Conservation (phyloP, 2,113 vertebrate genomes). For the Dasypus novemcinctus region DNA sequence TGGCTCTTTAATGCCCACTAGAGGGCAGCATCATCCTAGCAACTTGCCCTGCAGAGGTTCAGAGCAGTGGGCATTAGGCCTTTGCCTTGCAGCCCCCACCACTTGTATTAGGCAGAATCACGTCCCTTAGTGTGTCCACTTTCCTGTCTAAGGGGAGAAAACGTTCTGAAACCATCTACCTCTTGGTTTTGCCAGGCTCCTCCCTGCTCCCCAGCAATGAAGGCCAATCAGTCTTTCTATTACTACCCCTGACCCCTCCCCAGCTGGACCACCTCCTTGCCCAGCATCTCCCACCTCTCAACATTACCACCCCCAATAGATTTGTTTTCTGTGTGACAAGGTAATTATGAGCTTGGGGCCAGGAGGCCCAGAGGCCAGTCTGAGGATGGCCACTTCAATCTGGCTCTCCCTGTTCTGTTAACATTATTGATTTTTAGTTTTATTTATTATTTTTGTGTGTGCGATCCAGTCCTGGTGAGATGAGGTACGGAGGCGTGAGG, state of each 20-base stretch:
- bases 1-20: conserved; percentile 45
- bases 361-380: conserved; percentile 59
- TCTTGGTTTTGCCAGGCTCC: neutral
- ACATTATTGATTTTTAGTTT: conserved; percentile 74
- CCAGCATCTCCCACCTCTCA: conserved; percentile 30
- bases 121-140: neutral
- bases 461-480: conserved; percentile 41
- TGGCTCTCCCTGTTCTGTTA: conserved; percentile 61
- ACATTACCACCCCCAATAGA: conserved; percentile 45
- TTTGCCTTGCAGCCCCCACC: neutral
- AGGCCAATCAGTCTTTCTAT: neutral
- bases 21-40: conserved; percentile 71
- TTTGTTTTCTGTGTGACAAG: conserved; percentile 78
- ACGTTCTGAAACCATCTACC: conserved; percentile 18
- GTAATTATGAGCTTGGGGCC: conserved; percentile 73
- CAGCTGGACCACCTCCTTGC: neutral
- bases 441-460: conserved; percentile 66
- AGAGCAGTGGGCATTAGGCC: neutral
- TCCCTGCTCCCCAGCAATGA: neutral
- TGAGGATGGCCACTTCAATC: conserved; percentile 68
- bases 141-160: neutral
- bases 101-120: neutral
- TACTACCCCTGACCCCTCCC: neutral
- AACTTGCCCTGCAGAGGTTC: neutral
- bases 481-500: conserved; percentile 39